phyloP scores from a whole-genome alignment of 2,888 invertebrate species.

The Cerastoderma edule region DNA sequence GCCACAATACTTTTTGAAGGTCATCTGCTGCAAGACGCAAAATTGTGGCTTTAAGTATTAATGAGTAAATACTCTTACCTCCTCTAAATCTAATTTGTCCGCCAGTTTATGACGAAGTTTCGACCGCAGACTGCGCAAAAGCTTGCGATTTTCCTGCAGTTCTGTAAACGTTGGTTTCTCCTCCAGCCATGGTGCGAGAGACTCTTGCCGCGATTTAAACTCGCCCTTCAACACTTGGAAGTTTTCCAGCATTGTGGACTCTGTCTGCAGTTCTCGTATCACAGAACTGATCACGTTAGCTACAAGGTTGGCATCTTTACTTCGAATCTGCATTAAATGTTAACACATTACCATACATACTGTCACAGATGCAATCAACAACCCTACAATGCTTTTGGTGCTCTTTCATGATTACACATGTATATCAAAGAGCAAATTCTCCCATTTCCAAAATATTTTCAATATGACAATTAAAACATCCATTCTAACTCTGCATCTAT shows the following conservation, averaged over 20 bases:
- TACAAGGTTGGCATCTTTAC: slow-evolving; percentile 69
- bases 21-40: too few relatives aligned
- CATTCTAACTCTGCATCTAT: too few relatives aligned
- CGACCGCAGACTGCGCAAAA: slow-evolving; percentile 73
- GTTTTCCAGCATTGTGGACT: slow-evolving; percentile 68
- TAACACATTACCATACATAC: too few relatives aligned
- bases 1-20: too few relatives aligned
- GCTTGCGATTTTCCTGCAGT: slow-evolving; percentile 69
- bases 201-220: slow-evolving; percentile 63
- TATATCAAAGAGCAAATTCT: too few relatives aligned
- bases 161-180: slow-evolving; percentile 68
- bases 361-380: too few relatives aligned
- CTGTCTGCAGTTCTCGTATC: slow-evolving; percentile 67
- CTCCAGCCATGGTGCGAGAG: slow-evolving; percentile 76
- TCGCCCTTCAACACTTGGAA: slow-evolving; percentile 64
- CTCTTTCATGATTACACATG: too few relatives aligned
- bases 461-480: too few relatives aligned
- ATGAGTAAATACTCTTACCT: slow-evolving; percentile 73
- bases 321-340: slow-evolving; percentile 72
- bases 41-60: too few relatives aligned
- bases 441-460: too few relatives aligned
- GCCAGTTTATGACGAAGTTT: slow-evolving; percentile 79
- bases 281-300: slow-evolving; percentile 72
- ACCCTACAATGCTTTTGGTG: too few relatives aligned
- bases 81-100: slow-evolving; percentile 79